Evolutionary conservation across 2,888 invertebrate genomes (phyloP), one percentile per base, ranked within the genome.

Genomic region (Yponomeuta malinellus): DNA sequence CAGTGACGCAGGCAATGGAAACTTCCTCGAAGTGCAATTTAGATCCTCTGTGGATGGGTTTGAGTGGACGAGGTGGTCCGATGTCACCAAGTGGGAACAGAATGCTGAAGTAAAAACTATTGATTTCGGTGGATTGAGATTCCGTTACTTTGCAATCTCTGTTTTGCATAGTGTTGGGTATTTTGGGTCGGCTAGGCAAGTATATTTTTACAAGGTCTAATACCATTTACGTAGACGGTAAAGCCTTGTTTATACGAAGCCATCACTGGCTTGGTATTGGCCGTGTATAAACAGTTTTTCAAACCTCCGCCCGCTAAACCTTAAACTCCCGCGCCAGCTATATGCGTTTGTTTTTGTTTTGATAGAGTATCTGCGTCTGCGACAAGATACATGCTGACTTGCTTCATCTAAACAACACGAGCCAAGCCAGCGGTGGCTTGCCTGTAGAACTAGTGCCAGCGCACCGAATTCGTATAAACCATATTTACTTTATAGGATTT

Each of bases 1-100:
- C 2, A 76, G 79, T 12, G 86, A 88, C 71, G 87, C 82, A 2
- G 86, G 87, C 0, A 88, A 88, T 73, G 89, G 90, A 0, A 89
- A 86, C 5, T 79, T 90, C 68, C 72, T 85, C 31, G 76, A 80
- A 71, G 64, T 88, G 0, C 79, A 84, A 73, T 88, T 87, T 73
- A 81, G 78, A 71, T 75, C 76, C 73, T 89, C 88, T 0, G 68
- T 71, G 1, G 82, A 89, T 70, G 82, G 80, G 10, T n/a, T 43
- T 10, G 69, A 74, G 10, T 90, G 89, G 90, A 83, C 78, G 72
- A 69, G 75, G 0, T 72, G 77, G 66, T 83, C 85, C 8, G 77
- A 80, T 10, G 73, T 74, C 10, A 75, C 84, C 3, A 59, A 71
- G 23, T 89, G 86, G 79, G 74, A 77, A 12, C 68, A 72, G 1